Base-by-base conservation (phyloP, 2,113 vertebrate genomes). In the Mastomys coucha region DNA sequence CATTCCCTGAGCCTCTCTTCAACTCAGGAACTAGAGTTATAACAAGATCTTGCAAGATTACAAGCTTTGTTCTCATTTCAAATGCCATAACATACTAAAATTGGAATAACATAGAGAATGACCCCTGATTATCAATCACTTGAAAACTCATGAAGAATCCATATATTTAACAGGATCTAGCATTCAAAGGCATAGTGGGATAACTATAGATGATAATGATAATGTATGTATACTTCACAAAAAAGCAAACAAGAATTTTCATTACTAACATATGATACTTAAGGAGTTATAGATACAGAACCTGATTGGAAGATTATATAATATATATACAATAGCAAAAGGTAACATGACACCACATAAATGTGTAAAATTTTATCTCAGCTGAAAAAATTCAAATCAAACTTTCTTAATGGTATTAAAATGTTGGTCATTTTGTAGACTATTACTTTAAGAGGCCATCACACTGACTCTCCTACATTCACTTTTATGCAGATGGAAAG, bases 11-110 rank as follows among this genome's bases (percentile, higher is more conserved):
- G 73, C 28, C 73, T 16, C 85, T 78, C 26, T 22, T 77, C 31
- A 91, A 78, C 11, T 88, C 96, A 45, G n/a, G 84, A 94, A 75
- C 26, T 76, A 82, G 70, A 94, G n/a, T 89, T 72, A 51, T 77
- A 81, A 90, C 9, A 42, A 80, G 45, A 76, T 2, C 60, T 93
- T 95, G 76, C 20, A 63, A n/a, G 36, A 82, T 5, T 70, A 26
- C 28, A 90, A 60, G 33, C 39, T 49, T 88, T 60, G 11, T 70
- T 80, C 36, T 89, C 42, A 65, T 60, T 90, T 90, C 17, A 73
- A n/a, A n/a, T n/a, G 53, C 76, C 89, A 28, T 1, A 36, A 51
- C 17, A 67, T 75, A 72, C 19, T 65, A 10, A 89, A 36, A 76
- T 31, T 42, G 69, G 19, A 94, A 90, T 11, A 8, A 73, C 7